Conservation (phyloP, 2,797 vertebrate species). For the Peromyscus nudipes region DNA sequence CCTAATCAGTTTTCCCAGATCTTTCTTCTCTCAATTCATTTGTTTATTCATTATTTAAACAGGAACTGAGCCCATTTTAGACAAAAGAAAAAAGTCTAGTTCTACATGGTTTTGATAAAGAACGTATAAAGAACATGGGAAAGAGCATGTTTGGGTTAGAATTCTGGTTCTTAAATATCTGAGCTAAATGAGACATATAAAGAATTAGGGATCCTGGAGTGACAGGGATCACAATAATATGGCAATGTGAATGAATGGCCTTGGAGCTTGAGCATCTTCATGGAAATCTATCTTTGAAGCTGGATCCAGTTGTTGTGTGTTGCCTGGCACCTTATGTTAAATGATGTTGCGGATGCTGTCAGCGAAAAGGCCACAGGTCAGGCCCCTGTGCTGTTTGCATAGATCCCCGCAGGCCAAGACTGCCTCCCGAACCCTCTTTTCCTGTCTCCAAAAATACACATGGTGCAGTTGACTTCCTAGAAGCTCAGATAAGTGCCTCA, state of each 20-base stretch:
- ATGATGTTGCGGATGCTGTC: too few species aligned
- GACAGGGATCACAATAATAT: background rate
- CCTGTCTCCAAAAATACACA: background rate
- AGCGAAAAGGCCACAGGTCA: background rate
- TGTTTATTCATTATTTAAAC: conserved; percentile 25
- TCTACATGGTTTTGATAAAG: background rate
- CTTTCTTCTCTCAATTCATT: background rate
- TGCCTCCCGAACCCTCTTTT: background rate
- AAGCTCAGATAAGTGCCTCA: conserved; percentile 41
- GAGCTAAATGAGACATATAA: background rate
- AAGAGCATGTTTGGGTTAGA: background rate
- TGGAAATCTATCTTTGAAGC: background rate
- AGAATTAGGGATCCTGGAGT: background rate
- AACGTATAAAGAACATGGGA: background rate
- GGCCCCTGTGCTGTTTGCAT: background rate
- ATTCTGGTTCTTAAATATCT: background rate
- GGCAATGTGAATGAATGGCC: background rate
- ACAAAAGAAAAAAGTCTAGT: too few species aligned
- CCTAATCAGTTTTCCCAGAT: conserved; percentile 11
- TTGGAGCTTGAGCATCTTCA: background rate
- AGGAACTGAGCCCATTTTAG: background rate
- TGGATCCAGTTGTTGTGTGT: background rate
- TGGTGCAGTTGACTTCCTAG: background rate
- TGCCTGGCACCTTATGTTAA: background rate
- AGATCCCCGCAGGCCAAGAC: background rate